A percentile compares a stretch with the other conserved stretches of the same genome.
Conservation (phyloP, 1,140 invertebrate genomes). For the Helicoverpa armigera region DNA sequence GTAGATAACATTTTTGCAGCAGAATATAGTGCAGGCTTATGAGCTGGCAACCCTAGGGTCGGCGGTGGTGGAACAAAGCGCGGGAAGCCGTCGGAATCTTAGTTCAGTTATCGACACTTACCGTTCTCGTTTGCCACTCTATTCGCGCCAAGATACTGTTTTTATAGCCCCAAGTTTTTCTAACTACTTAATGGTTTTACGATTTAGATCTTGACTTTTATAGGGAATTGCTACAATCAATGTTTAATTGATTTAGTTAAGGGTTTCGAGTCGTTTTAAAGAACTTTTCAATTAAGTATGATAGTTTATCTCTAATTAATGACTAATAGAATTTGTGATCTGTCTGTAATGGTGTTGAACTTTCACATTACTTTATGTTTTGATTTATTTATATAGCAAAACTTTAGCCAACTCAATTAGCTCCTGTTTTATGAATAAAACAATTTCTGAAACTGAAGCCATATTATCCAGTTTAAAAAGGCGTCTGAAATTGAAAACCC, state of each 20-base stretch:
- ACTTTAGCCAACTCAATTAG: too few relatives aligned
- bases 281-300: too few relatives aligned
- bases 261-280: too few relatives aligned
- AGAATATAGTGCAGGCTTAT: background rate
- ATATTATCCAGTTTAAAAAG: background rate
- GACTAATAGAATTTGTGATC: too few relatives aligned
- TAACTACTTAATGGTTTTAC: background rate
- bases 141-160: conserved; percentile 9
- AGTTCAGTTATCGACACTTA: conserved; percentile 36
- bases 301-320: too few relatives aligned
- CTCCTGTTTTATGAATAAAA: too few relatives aligned
- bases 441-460: too few relatives aligned
- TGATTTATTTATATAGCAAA: too few relatives aligned
- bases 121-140: conserved; percentile 11
- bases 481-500: background rate
- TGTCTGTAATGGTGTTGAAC: too few relatives aligned
- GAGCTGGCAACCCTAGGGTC: background rate
- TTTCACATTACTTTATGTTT: too few relatives aligned
- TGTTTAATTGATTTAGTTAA: background rate
- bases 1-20: too few relatives aligned
- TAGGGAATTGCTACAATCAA: background rate
- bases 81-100: background rate
- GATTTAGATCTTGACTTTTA: background rate
- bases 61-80: background rate
- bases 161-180: background rate